Percentiles rank a stretch among this genome's conserved stretches.
Conservation (phyloP, 2,113 vertebrate species). For the Macquaria ambigua region DNA sequence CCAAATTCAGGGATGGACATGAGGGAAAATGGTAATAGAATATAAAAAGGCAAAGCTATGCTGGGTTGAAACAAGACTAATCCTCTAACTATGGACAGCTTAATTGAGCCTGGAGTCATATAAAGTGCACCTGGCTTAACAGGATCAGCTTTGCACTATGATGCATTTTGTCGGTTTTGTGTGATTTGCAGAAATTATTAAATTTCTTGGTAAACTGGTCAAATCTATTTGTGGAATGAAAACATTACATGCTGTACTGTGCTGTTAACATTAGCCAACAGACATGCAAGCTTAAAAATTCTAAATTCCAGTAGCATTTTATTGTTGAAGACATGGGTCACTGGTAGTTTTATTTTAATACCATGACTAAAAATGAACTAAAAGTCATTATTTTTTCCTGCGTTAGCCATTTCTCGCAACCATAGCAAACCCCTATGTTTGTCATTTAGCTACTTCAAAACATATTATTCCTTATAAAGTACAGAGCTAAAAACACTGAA, state of each 20-base stretch:
- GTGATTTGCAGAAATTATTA: not conserved
- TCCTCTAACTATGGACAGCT: not conserved
- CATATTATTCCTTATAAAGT: not conserved
- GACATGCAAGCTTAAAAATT: not conserved
- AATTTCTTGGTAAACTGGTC: not conserved
- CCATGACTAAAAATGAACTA: not conserved
- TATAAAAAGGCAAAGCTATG: not conserved
- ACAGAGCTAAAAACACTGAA: constrained; percentile 14
- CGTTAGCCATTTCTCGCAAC: not conserved
- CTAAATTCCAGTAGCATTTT: not conserved
- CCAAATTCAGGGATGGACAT: not conserved
- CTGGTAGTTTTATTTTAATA: not conserved
- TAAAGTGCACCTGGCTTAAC: not conserved
- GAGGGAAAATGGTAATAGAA: not conserved
- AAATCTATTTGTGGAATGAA: not conserved
- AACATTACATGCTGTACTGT: not conserved
- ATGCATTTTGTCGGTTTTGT: not conserved
- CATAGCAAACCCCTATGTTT: not conserved
- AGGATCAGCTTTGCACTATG: not conserved
- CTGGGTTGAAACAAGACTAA: not conserved
- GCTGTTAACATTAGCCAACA: not conserved
- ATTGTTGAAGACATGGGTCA: not conserved
- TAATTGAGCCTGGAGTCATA: not conserved
- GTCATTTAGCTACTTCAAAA: not conserved
- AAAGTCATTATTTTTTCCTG: not conserved